Percentiles rank a stretch among this genome's conserved stretches.
These are phyloP conservation scores for Thunnus albacares DNA, from an alignment of 2,797 vertebrate species.

Conservation along the genomic window DNA sequence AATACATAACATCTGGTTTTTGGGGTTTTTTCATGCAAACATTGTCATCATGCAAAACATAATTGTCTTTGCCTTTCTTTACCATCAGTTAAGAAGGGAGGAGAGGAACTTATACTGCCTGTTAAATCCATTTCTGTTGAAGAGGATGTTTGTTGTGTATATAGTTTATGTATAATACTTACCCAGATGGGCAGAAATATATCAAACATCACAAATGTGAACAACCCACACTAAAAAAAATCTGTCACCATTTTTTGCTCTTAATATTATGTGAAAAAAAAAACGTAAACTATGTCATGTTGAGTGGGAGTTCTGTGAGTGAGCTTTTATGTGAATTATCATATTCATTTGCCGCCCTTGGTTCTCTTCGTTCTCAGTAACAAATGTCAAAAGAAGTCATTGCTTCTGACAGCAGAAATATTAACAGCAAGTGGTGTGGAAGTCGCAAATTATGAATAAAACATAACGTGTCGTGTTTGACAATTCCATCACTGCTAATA, in stretches of 20 bases:
- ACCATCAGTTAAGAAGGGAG: not conserved
- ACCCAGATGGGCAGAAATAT: not conserved
- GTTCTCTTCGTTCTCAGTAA: slow-evolving; percentile 2
- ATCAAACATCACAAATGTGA: not conserved
- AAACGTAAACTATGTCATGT: slow-evolving; percentile 18
- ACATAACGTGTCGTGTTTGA: slow-evolving; percentile 76
- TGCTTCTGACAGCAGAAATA: slow-evolving; percentile 57
- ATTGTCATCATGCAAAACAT: no score
- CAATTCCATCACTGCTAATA: slow-evolving; percentile 83
- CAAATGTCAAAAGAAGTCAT: slow-evolving; percentile 53
- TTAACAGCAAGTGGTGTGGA: slow-evolving; percentile 54
- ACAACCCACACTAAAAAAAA: not conserved
- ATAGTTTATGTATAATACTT: not conserved
- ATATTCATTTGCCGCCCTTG: slow-evolving; percentile 18
- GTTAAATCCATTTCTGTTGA: no score
- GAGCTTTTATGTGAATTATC: slow-evolving; percentile 41
- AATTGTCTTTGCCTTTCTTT: no score
- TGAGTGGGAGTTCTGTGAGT: slow-evolving; percentile 17
- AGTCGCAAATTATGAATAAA: slow-evolving; percentile 74
- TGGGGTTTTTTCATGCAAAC: no score
- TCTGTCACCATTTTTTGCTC: not conserved
- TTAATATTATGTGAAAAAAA: not conserved
- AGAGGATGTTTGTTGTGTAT: not conserved
- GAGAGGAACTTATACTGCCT: not conserved
- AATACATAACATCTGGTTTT: not conserved